Percentiles rank a stretch among this genome's conserved stretches.
These are phyloP conservation scores for Coregonus clupeaformis DNA, from an alignment of 2,113 vertebrate species.

Conservation along the genomic window DNA sequence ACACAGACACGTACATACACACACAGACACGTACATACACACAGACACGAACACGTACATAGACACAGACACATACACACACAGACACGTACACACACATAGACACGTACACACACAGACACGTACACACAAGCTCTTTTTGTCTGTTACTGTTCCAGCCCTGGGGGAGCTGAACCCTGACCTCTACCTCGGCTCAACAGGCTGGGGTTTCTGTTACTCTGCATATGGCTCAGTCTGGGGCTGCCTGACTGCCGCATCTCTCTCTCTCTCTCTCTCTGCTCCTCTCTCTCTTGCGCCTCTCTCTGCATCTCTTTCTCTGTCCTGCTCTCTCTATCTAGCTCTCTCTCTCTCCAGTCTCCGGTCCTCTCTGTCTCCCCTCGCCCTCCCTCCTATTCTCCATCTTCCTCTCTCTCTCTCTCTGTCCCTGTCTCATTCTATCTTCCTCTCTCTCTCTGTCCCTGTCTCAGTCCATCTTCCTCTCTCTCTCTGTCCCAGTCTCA, in stretches of 20 bases:
- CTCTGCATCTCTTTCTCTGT: constrained; percentile 16
- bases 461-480: neutral
- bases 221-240: constrained; percentile 37
- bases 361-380: neutral
- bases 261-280: constrained; percentile 41
- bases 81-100: neutral
- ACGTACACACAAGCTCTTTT: constrained; percentile 41
- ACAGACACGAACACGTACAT: neutral
- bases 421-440: neutral
- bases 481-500: no score
- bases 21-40: neutral
- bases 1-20: neutral
- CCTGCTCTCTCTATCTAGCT: neutral
- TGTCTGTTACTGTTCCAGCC: constrained; percentile 40
- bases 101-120: neutral
- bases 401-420: constrained; percentile 1
- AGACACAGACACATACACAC: constrained; percentile 10
- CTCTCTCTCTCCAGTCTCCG: neutral
- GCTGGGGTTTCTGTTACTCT: constrained; percentile 46
- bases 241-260: constrained; percentile 17
- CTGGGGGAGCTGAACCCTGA: constrained; percentile 44
- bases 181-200: constrained; percentile 42
- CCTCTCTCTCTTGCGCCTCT: constrained; percentile 32
- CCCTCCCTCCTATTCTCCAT: neutral
- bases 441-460: neutral